These are phyloP conservation scores for Phalacrocorax aristotelis DNA, from an alignment of 2,113 vertebrate species.

Conservation along the genomic window DNA sequence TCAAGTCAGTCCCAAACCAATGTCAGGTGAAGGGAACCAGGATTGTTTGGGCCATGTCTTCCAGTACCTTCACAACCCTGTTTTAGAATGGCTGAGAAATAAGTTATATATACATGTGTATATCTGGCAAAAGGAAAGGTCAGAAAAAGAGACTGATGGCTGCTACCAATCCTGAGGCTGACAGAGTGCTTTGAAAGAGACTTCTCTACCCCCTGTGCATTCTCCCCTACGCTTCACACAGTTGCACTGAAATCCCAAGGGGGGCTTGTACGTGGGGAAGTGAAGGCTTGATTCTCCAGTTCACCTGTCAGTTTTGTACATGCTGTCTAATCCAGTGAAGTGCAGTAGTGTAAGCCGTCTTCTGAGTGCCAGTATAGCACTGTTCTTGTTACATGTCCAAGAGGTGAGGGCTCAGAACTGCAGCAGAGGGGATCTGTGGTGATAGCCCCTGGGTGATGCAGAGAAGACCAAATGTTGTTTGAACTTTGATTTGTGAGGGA, in stretches of 20 bases:
- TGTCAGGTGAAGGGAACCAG: background rate
- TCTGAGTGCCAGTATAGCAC: background rate
- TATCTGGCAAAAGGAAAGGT: background rate
- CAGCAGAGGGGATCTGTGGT: background rate
- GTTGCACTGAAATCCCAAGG: background rate
- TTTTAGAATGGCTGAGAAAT: background rate
- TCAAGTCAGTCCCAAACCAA: background rate
- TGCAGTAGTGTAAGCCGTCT: background rate
- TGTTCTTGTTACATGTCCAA: background rate
- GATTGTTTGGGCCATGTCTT: background rate
- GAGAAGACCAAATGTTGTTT: background rate
- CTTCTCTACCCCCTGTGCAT: background rate
- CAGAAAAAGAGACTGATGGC: background rate
- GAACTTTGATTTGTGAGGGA: background rate
- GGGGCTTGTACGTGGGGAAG: background rate
- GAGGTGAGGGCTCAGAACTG: background rate
- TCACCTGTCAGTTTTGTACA: background rate
- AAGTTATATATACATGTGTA: background rate
- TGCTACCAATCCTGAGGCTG: background rate
- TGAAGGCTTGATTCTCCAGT: background rate
- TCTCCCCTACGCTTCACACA: background rate
- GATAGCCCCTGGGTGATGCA: background rate
- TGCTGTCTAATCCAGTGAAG: background rate
- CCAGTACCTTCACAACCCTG: background rate
- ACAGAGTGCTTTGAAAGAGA: background rate